Evolutionary conservation across 2,797 vertebrate species (phyloP), one percentile per base, ranked within the genome.

Genomic region (Chelmon rostratus): DNA sequence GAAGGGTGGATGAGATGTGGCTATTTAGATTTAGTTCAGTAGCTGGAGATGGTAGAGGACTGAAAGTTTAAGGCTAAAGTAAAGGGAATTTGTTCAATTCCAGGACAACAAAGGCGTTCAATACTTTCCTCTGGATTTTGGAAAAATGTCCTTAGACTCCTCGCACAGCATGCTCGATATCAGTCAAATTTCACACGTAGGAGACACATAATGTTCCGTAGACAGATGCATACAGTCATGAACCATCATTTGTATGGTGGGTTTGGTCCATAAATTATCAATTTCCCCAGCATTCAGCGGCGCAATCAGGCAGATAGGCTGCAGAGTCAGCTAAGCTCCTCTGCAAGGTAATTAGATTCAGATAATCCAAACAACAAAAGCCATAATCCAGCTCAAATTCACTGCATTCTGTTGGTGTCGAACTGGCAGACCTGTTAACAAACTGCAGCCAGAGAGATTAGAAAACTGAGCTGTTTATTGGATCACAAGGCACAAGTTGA

Each of bases 311-410:
- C 73, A 65, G 75, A 78, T 62, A 83, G 56, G 47, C 73, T 56
- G 38, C 67, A 79, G 63, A 84, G 64, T 76, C 75, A 28, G 75
- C 83, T 88, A 88, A 88, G 49, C 81, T 85, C 73, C 68, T 88
- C 78, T 76, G 76, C 76, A 84, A 86, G 81, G 82, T 91, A 91
- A 93, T 92, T 90, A 88, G 86, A 85, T 85, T 87, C 78, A 87
- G 83, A 93, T 90, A 81, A 93, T 93, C 91, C 89, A 75, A 81
- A 86, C 85, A 89, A 91, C 90, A 90, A 92, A 90, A 90, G 73
- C 67, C 25, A 21, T 89, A 92, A 91, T 92, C 89, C 88, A 78
- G 79, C 76, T 88, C 57, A 85, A 68, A 91, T 85, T 87, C 75
- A 72, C 23, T 68, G 73, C 64, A 76, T 89, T 83, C 70, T 91